A percentile compares a stretch with the other conserved stretches of the same genome.
Conservation (phyloP, 2,797 vertebrate genomes). For the Characodon lateralis region DNA sequence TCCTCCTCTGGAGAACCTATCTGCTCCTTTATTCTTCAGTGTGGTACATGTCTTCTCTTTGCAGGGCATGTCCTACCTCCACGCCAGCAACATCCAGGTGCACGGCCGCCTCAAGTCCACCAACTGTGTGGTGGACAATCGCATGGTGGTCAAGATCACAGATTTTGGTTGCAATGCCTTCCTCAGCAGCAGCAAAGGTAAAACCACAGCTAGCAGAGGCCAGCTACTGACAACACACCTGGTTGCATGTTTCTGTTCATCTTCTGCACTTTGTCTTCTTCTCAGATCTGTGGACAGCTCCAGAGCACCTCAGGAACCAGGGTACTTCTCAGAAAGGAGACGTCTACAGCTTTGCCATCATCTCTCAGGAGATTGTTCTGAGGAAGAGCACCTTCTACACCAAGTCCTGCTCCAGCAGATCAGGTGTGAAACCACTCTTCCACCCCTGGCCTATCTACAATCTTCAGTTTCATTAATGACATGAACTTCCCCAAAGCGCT, state of each 20-base stretch:
- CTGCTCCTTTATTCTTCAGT: background rate
- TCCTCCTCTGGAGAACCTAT: background rate
- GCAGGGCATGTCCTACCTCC: conserved; percentile 98
- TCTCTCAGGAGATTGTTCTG: conserved; percentile 93
- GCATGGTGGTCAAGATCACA: conserved; percentile 98
- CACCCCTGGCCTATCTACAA: no score
- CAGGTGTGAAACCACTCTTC: conserved; percentile 72
- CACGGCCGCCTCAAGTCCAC: conserved; percentile 96
- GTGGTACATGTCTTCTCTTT: conserved; percentile 13
- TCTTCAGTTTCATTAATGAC: no score
- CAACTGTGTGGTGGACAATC: conserved; percentile 95
- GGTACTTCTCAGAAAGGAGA: conserved; percentile 93
- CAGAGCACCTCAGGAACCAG: conserved; percentile 87
- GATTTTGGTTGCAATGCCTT: conserved; percentile 95
- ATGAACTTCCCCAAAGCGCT: no score
- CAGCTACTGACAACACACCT: background rate
- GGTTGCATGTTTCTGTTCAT: background rate
- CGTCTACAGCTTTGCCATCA: conserved; percentile 93
- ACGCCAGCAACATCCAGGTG: conserved; percentile 91
- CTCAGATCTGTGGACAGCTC: conserved; percentile 87
- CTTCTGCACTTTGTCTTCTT: background rate
- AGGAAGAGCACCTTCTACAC: conserved; percentile 91
- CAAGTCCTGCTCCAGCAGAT: conserved; percentile 67
- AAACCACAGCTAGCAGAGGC: background rate
- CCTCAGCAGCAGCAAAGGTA: conserved; percentile 87